Conservation (phyloP, 1,140 invertebrate genomes). For the Psix sp. region DNA sequence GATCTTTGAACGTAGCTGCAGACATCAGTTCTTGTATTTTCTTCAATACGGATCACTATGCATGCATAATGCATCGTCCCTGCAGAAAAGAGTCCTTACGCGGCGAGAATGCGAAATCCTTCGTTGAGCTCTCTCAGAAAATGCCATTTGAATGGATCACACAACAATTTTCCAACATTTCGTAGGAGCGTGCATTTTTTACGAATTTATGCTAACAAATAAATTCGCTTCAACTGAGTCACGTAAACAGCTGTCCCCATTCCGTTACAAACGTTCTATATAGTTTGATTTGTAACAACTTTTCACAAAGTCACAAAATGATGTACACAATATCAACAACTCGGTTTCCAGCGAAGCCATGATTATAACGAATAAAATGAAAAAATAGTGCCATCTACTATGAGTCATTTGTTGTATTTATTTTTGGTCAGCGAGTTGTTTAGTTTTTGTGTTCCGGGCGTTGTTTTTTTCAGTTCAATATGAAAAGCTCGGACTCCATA, state of each 20-base stretch:
- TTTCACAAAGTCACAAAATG: too few species aligned
- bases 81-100: constrained; percentile 59
- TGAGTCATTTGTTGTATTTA: constrained; percentile 14
- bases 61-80: constrained; percentile 58
- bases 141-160: constrained; percentile 57
- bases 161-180: constrained; percentile 61
- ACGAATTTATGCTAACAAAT: constrained; percentile 51
- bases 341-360: too few species aligned
- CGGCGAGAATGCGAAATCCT: constrained; percentile 54
- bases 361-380: too few species aligned
- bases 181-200: constrained; percentile 59
- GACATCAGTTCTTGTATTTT: constrained; percentile 59
- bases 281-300: too few species aligned
- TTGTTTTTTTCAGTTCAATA: constrained; percentile 49
- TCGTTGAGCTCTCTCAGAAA: constrained; percentile 41
- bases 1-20: constrained; percentile 34
- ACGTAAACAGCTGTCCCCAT: too few species aligned
- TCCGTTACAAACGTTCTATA: too few species aligned
- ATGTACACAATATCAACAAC: too few species aligned
- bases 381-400: not conserved
- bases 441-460: constrained; percentile 47
- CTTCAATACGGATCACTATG: constrained; percentile 56
- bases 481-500: constrained; percentile 52
- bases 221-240: too few species aligned
- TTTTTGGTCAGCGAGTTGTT: constrained; percentile 45